These are phyloP conservation scores for Borostomias antarcticus DNA, from an alignment of 2,797 vertebrate genomes.

Conservation along the genomic window DNA sequence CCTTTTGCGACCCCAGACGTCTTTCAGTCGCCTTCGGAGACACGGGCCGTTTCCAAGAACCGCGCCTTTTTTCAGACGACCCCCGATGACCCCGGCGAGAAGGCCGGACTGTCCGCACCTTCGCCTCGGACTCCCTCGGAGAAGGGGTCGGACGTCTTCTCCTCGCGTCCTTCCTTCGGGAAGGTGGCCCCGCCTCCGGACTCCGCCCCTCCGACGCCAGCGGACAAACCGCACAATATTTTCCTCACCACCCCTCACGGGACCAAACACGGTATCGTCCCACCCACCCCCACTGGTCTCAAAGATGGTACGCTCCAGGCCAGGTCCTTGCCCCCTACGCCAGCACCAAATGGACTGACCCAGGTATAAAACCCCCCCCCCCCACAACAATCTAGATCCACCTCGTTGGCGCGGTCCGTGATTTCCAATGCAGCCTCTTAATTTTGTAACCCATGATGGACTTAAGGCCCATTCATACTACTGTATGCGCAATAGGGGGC, in stretches of 20 bases:
- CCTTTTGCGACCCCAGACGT: constrained; percentile 47
- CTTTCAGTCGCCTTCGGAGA: no score
- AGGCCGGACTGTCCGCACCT: not conserved
- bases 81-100: not conserved
- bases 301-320: constrained; percentile 20
- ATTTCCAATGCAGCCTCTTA: not conserved
- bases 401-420: not conserved
- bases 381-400: not conserved
- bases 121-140: constrained; percentile 16
- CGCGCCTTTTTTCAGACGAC: constrained; percentile 26
- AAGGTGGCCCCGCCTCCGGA: constrained; percentile 6
- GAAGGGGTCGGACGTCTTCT: not conserved
- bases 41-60: not conserved
- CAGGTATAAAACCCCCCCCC: constrained; percentile 38
- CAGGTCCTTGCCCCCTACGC: constrained; percentile 14
- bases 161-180: no score
- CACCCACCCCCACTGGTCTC: constrained; percentile 42
- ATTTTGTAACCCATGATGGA: no score
- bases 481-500: no score
- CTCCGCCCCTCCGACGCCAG: not conserved
- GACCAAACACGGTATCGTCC: constrained; percentile 40
- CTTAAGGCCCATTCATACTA: no score
- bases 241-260: constrained; percentile 48
- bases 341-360: constrained; percentile 23
- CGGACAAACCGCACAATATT: not conserved